Percentiles rank a stretch among this genome's conserved stretches.
Conservation (phyloP, 2,888 invertebrate genomes). For the Conops quadrifasciatus region DNA sequence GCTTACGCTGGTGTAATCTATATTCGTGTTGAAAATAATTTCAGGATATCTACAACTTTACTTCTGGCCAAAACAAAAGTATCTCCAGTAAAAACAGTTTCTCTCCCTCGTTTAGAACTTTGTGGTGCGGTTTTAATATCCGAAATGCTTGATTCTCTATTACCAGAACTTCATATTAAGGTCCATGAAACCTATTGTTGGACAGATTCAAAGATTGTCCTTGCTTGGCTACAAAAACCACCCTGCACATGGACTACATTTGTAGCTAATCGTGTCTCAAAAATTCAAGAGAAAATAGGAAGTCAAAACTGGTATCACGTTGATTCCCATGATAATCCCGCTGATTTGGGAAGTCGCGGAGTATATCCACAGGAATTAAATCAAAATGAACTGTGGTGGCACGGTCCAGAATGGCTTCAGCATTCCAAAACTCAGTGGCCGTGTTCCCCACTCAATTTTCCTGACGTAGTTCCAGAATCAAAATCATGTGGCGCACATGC, state of each 20-base stretch:
- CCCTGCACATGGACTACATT: conserved; percentile 21
- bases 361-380: not conserved
- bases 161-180: not conserved
- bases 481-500: not conserved
- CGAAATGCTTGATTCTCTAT: conserved; percentile 1
- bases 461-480: not conserved
- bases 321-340: conserved; percentile 23
- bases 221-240: conserved; percentile 32
- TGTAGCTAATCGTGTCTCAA: conserved; percentile 23
- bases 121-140: conserved; percentile 23
- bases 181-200: conserved; percentile 2
- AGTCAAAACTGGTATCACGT: conserved; percentile 22
- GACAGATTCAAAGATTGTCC: conserved; percentile 26
- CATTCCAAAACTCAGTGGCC: not conserved
- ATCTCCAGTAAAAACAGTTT: conserved; percentile 22
- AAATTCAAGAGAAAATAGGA: conserved; percentile 14
- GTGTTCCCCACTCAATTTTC: not conserved
- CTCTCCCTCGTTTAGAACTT: conserved; percentile 22
- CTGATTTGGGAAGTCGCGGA: conserved; percentile 28
- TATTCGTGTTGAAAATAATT: conserved; percentile 1
- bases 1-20: conserved; percentile 22
- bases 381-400: conserved; percentile 25
- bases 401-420: conserved; percentile 24
- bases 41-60: not conserved
- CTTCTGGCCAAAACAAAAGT: conserved; percentile 33